phyloP scores from a whole-genome alignment of 1,140 invertebrate species.

The Babylonia areolata region DNA sequence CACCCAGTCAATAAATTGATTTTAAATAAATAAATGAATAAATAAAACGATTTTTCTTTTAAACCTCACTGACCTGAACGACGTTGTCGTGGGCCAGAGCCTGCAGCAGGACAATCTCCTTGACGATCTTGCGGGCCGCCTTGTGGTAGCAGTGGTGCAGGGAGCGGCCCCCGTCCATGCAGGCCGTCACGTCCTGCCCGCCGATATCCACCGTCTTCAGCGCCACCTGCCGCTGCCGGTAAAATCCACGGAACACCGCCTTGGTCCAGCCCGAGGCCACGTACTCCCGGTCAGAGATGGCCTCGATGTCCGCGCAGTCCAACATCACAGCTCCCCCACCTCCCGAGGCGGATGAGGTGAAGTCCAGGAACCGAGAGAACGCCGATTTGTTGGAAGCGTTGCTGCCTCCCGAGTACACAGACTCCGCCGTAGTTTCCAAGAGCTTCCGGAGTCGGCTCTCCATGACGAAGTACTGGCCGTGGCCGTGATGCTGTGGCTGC shows the following conservation, averaged over 20 bases:
- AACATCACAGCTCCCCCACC: constrained; percentile 42
- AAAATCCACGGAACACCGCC: constrained; percentile 74
- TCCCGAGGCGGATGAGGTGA: constrained; percentile 15
- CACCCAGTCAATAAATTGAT: too few species aligned
- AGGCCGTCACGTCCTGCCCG: constrained; percentile 75
- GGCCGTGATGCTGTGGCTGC: not conserved
- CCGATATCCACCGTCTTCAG: constrained; percentile 77
- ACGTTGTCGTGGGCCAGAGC: constrained; percentile 69
- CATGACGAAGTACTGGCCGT: constrained; percentile 51
- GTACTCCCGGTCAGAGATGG: constrained; percentile 59
- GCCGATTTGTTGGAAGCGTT: constrained; percentile 32
- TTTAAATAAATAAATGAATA: not conserved
- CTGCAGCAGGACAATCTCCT: constrained; percentile 72
- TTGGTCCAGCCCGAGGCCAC: constrained; percentile 78
- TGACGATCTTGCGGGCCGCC: constrained; percentile 75
- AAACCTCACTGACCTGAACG: constrained; percentile 66
- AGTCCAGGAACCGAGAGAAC: constrained; percentile 28
- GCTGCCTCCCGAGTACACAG: constrained; percentile 12
- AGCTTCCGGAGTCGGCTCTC: constrained; percentile 61
- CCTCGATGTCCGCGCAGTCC: constrained; percentile 63
- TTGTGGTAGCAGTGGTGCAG: constrained; percentile 71
- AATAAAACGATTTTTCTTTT: not conserved
- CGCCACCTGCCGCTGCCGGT: constrained; percentile 69
- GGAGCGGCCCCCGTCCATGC: constrained; percentile 61
- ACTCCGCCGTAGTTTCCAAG: constrained; percentile 50